A percentile compares a stretch with the other conserved stretches of the same genome.
Conservation (phyloP, 2,888 invertebrate species). For the Branchinecta sandiegonensis region DNA sequence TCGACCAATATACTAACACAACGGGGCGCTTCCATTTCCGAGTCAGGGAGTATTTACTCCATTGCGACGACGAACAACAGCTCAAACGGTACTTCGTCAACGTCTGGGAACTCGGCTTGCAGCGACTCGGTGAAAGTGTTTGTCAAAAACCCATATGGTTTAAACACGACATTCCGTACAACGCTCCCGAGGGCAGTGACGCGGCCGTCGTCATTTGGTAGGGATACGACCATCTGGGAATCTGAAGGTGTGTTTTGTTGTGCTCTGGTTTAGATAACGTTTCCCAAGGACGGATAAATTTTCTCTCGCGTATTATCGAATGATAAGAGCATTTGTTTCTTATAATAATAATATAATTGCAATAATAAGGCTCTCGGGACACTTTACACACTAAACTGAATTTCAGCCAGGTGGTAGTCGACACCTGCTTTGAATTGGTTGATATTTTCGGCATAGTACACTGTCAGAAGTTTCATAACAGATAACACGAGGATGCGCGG, state of each 20-base stretch:
- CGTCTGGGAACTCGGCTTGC: neutral
- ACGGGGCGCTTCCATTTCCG: neutral
- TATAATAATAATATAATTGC: too few species aligned
- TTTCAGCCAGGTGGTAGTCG: too few species aligned
- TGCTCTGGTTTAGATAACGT: too few species aligned
- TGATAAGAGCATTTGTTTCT: too few species aligned
- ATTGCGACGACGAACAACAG: slow-evolving; percentile 15
- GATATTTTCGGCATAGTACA: too few species aligned
- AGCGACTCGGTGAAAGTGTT: neutral
- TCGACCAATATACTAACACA: neutral
- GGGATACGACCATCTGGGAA: slow-evolving; percentile 8
- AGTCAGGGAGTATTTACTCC: neutral
- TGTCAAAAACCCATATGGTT: neutral
- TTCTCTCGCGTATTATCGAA: too few species aligned
- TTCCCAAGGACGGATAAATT: too few species aligned
- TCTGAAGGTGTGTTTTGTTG: neutral
- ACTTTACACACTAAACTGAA: too few species aligned
- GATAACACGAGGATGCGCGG: too few species aligned
- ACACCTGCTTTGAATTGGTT: too few species aligned
- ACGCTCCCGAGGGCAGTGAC: neutral
- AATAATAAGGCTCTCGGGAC: too few species aligned
- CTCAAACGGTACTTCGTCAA: neutral
- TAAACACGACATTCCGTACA: neutral
- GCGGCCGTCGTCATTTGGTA: neutral
- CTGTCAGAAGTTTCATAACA: too few species aligned